A percentile compares a stretch with the other conserved stretches of the same genome.
phyloP scores from a whole-genome alignment of 2,888 invertebrate genomes.

The Sphecodes monilicornis region DNA sequence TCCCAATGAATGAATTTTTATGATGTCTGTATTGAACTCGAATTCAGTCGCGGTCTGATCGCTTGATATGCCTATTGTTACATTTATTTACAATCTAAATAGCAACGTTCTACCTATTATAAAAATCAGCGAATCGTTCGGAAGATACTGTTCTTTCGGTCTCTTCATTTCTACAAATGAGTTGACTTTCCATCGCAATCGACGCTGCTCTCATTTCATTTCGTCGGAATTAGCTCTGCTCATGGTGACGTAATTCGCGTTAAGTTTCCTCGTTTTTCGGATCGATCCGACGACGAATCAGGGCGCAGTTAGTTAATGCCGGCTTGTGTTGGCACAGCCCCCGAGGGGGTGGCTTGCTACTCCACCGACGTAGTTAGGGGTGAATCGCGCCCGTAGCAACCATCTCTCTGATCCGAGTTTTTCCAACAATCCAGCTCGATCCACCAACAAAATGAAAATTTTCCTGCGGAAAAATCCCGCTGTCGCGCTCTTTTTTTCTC shows the following conservation, averaged over 20 bases:
- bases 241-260: constrained; percentile 71
- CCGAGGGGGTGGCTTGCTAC: constrained; percentile 75
- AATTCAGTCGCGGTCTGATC: background rate
- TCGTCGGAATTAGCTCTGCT: constrained; percentile 49
- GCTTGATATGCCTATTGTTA: background rate
- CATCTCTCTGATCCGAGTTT: constrained; percentile 37
- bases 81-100: background rate
- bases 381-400: constrained; percentile 71
- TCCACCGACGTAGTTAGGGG: constrained; percentile 67
- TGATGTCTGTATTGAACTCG: background rate
- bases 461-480: background rate
- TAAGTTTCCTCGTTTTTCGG: constrained; percentile 77
- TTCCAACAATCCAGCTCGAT: background rate
- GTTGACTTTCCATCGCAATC: constrained; percentile 25
- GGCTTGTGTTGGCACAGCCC: constrained; percentile 78
- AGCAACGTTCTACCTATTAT: background rate
- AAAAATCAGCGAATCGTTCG: background rate
- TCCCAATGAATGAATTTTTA: background rate
- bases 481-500: background rate
- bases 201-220: constrained; percentile 28
- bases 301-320: constrained; percentile 82
- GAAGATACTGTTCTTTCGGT: background rate
- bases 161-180: constrained; percentile 6
- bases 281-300: constrained; percentile 81
- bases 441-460: constrained; percentile 15